Percentiles rank a stretch among this genome's conserved stretches.
Conservation (phyloP, 1,140 invertebrate genomes). For the Scaptodrosophila lebanonensis region DNA sequence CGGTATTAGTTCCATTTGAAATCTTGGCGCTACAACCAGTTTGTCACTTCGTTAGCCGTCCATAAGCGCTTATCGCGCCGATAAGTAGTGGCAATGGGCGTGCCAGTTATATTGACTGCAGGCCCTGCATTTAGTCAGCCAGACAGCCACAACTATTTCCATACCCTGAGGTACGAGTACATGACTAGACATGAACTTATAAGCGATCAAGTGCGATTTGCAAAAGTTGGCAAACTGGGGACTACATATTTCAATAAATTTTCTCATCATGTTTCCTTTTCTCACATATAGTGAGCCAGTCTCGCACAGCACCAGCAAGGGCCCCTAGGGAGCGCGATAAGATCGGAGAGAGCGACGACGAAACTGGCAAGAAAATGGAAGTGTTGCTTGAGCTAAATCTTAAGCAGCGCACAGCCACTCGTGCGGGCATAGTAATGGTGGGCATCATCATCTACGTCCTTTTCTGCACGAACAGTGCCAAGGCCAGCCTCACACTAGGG, state of each 20-base stretch:
- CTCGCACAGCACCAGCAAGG: neutral
- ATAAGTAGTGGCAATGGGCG: no score
- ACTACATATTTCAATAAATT: no score
- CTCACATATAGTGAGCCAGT: no score
- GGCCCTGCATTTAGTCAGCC: no score
- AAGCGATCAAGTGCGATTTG: slow-evolving; percentile 10
- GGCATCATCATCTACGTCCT: slow-evolving; percentile 40
- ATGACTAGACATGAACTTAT: no score
- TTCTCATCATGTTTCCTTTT: no score
- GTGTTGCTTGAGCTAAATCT: slow-evolving; percentile 62
- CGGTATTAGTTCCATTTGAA: no score
- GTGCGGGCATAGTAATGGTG: slow-evolving; percentile 39
- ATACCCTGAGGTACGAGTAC: no score
- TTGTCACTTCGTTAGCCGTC: no score
- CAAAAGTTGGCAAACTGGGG: slow-evolving; percentile 1
- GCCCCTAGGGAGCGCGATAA: slow-evolving; percentile 11
- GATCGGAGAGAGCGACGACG: slow-evolving; percentile 19
- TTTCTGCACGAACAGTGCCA: slow-evolving; percentile 39
- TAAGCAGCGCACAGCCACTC: slow-evolving; percentile 58
- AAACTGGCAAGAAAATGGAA: slow-evolving; percentile 53
- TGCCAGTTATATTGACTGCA: no score
- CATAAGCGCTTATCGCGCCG: slow-evolving; percentile 2
- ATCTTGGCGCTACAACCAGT: slow-evolving; percentile 14
- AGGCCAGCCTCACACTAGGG: slow-evolving; percentile 47
- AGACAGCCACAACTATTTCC: no score